phyloP scores from a whole-genome alignment of 2,888 invertebrate genomes.

The Steromphala cineraria region DNA sequence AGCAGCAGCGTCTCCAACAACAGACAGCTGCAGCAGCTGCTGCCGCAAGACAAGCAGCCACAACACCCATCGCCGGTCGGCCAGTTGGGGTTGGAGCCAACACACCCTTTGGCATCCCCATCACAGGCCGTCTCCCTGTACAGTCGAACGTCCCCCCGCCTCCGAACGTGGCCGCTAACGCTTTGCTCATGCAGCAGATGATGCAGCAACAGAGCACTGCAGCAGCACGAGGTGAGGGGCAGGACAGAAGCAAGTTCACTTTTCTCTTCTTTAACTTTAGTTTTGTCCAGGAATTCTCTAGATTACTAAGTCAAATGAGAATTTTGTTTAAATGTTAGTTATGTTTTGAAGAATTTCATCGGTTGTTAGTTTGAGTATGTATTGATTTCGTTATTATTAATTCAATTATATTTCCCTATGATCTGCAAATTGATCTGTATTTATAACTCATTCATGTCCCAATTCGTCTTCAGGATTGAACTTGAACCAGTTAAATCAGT shows the following conservation, averaged over 20 bases:
- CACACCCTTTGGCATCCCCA: constrained; percentile 55
- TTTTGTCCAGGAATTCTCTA: too few species aligned
- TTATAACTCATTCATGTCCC: too few species aligned
- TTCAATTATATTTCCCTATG: too few species aligned
- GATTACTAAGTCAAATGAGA: too few species aligned
- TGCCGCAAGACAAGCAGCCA: constrained; percentile 16
- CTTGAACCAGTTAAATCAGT: constrained; percentile 43
- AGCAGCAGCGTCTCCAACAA: constrained; percentile 50
- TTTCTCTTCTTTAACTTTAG: too few species aligned
- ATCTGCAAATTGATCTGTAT: too few species aligned
- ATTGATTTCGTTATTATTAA: too few species aligned
- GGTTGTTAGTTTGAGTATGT: too few species aligned
- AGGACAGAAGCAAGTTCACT: neutral
- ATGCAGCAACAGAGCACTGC: constrained; percentile 45
- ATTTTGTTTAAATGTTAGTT: too few species aligned
- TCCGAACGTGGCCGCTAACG: constrained; percentile 43
- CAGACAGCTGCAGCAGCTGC: constrained; percentile 30
- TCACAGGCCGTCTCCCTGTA: constrained; percentile 59
- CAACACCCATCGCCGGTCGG: constrained; percentile 29
- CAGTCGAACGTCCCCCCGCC: constrained; percentile 44
- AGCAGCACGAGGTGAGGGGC: constrained; percentile 41
- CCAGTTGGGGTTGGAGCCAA: constrained; percentile 37
- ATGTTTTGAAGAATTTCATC: too few species aligned
- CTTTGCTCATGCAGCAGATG: constrained; percentile 61
- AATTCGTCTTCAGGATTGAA: constrained; percentile 3